phyloP scores from a whole-genome alignment of 2,888 invertebrate genomes.

The Leucozona laternaria region DNA sequence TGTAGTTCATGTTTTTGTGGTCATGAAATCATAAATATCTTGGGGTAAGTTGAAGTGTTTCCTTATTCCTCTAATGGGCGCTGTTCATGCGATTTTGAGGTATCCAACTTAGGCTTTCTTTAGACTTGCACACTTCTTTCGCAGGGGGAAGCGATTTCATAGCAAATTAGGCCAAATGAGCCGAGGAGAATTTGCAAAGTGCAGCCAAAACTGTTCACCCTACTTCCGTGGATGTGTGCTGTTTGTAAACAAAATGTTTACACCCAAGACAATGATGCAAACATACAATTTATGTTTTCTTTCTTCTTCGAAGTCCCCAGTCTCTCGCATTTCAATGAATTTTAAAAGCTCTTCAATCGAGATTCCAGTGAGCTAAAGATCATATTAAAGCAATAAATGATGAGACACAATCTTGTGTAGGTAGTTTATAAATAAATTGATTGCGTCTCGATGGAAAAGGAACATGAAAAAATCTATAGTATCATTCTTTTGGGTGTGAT shows the following conservation, averaged over 20 bases:
- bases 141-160: not conserved
- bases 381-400: not conserved
- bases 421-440: slow-evolving; percentile 28
- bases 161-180: slow-evolving; percentile 44
- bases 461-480: not conserved
- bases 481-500: not conserved
- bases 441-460: not conserved
- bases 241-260: slow-evolving; percentile 30
- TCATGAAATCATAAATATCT: slow-evolving; percentile 16
- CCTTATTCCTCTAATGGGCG: slow-evolving; percentile 13
- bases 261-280: not conserved
- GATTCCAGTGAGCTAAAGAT: not conserved
- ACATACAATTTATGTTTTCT: not conserved
- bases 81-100: slow-evolving; percentile 38
- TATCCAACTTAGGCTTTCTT: not conserved
- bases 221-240: slow-evolving; percentile 2
- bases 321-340: not conserved
- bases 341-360: not conserved
- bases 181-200: slow-evolving; percentile 15
- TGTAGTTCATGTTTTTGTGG: not conserved
- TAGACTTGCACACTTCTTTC: not conserved
- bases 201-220: not conserved
- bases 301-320: not conserved
- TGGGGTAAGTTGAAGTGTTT: slow-evolving; percentile 19
- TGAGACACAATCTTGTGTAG: not conserved